Evolutionary conservation across 2,797 vertebrate genomes (phyloP).

Genomic region (Thripadectes ignobilis): DNA sequence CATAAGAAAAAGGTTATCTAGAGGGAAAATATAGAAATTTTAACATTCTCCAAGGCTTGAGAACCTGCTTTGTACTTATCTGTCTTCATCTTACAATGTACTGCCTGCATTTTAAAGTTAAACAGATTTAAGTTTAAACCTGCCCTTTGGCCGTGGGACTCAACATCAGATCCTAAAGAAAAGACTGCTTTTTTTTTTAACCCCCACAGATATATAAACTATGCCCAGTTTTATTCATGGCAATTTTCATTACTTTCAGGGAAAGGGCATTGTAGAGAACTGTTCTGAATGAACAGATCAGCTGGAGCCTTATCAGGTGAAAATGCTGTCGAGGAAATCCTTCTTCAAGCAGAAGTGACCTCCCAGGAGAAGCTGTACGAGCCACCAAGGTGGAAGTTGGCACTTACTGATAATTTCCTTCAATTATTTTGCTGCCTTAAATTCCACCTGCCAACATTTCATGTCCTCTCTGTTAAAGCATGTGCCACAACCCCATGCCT

Average conservation of each 20-base stretch:
- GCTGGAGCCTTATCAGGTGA: not conserved
- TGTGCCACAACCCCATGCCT: accelerated
- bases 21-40: not conserved
- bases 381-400: not conserved
- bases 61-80: not conserved
- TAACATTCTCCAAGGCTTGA: not conserved
- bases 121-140: not conserved
- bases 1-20: not conserved
- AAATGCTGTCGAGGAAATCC: not conserved
- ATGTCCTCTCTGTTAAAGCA: not conserved
- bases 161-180: not conserved
- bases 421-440: not conserved
- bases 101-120: not conserved
- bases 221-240: not conserved
- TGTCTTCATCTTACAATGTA: not conserved
- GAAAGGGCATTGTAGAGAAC: not conserved
- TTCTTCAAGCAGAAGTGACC: not conserved
- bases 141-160: not conserved
- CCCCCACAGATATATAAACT: not conserved
- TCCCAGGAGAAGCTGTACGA: not conserved
- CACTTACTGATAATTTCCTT: not conserved
- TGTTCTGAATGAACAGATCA: not conserved
- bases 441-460: not conserved
- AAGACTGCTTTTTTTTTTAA: not conserved
- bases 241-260: not conserved